Conservation (phyloP, 1,140 invertebrate genomes). For the Rhagoletis pomonella region DNA sequence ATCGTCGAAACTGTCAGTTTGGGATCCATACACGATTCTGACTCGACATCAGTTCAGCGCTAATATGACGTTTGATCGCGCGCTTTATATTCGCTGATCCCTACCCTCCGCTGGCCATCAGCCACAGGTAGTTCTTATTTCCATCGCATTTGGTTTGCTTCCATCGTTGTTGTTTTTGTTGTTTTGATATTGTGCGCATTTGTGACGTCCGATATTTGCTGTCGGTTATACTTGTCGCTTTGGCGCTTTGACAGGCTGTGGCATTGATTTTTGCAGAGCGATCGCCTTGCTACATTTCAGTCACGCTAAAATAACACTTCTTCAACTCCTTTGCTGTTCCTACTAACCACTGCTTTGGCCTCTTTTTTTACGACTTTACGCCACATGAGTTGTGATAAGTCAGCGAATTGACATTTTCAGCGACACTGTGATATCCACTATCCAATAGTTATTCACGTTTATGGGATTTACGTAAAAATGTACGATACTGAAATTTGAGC, state of each 20-base stretch:
- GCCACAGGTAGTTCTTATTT: neutral
- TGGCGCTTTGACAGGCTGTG: constrained; percentile 1
- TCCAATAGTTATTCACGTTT: neutral
- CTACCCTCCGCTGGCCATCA: neutral
- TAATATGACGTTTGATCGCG: constrained; percentile 48
- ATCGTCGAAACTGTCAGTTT: constrained; percentile 32
- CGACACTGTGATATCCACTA: constrained; percentile 34
- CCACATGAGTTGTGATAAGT: neutral
- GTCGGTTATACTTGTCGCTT: constrained; percentile 23
- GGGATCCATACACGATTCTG: neutral
- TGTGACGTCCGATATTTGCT: constrained; percentile 27
- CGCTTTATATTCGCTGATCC: neutral
- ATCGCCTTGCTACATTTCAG: neutral
- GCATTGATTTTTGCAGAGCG: neutral
- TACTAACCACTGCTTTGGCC: neutral
- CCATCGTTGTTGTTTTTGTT: neutral
- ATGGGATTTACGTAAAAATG: neutral
- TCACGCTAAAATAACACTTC: neutral
- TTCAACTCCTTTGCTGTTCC: neutral
- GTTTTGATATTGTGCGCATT: constrained; percentile 11
- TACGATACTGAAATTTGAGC: constrained; percentile 40
- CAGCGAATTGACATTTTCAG: constrained; percentile 17
- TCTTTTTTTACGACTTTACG: neutral
- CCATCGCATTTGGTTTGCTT: neutral
- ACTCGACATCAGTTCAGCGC: constrained; percentile 15